These are phyloP conservation scores for Hoplias malabaricus DNA, from an alignment of 2,113 vertebrate species.

Conservation along the genomic window DNA sequence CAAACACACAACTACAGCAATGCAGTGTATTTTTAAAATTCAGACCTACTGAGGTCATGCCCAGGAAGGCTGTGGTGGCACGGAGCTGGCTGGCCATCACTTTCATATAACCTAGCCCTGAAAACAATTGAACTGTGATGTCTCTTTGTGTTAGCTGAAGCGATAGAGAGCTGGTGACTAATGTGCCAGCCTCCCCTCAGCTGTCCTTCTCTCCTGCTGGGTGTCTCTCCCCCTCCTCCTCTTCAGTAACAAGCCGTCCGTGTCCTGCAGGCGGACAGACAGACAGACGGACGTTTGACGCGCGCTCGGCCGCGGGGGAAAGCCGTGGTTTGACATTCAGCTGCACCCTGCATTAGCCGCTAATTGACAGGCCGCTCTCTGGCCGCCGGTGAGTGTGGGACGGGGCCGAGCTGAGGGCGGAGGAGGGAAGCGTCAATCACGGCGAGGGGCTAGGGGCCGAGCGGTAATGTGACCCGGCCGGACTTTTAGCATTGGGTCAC, in stretches of 20 bases:
- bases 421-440: constrained; percentile 80
- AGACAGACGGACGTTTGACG: constrained; percentile 66
- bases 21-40: not conserved
- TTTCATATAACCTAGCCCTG: constrained; percentile 56
- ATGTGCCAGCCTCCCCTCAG: constrained; percentile 74
- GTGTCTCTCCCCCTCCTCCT: constrained; percentile 54
- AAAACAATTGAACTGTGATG: constrained; percentile 75
- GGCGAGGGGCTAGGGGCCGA: constrained; percentile 64
- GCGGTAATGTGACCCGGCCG: constrained; percentile 70
- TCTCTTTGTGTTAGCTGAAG: constrained; percentile 76
- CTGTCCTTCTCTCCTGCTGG: constrained; percentile 55
- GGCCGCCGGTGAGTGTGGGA: constrained; percentile 70
- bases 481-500: constrained; percentile 16
- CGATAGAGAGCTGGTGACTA: constrained; percentile 68
- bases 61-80: not conserved
- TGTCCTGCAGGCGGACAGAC: constrained; percentile 66
- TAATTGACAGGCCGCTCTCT: constrained; percentile 80
- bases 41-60: not conserved
- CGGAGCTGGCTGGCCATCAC: constrained; percentile 11
- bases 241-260: constrained; percentile 68
- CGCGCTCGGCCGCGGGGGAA: constrained; percentile 64
- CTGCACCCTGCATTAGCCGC: constrained; percentile 73
- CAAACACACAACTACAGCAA: not conserved
- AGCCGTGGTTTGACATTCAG: constrained; percentile 67
- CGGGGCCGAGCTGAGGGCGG: constrained; percentile 69